Conservation (phyloP, 2,797 vertebrate genomes). For the Garrulus glandarius region DNA sequence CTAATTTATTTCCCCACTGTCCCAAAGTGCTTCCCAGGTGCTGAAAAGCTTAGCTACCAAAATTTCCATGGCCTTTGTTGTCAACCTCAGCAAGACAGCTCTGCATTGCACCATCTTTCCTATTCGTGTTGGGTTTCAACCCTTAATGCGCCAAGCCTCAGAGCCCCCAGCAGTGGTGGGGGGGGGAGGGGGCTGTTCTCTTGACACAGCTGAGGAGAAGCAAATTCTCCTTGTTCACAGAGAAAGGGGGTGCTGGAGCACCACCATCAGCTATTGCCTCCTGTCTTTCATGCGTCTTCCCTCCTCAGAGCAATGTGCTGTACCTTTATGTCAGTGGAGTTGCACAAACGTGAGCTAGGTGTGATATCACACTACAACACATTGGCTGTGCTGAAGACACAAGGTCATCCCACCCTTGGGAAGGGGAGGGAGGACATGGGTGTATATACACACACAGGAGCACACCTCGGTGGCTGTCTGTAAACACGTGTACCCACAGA, state of each 20-base stretch:
- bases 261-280: background rate
- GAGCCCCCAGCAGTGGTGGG: background rate
- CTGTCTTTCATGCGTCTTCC: accelerated
- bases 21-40: conserved; percentile 32
- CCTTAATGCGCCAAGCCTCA: background rate
- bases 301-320: background rate
- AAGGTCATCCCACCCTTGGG: conserved; percentile 3
- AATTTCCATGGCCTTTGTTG: conserved; percentile 2
- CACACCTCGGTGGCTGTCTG: background rate
- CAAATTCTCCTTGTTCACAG: background rate
- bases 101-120: background rate
- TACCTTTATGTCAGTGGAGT: background rate
- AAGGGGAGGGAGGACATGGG: background rate
- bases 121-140: background rate
- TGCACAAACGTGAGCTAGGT: background rate
- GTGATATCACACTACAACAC: background rate
- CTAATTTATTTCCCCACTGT: conserved; percentile 11
- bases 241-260: background rate
- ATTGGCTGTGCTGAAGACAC: background rate
- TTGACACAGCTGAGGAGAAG: background rate
- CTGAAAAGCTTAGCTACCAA: conserved; percentile 30
- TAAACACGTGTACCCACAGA: background rate
- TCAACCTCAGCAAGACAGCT: background rate
- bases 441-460: background rate
- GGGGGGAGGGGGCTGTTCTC: background rate